Evolutionary conservation across 2,888 invertebrate genomes (phyloP).

Genomic region (Cosmia trapezina): DNA sequence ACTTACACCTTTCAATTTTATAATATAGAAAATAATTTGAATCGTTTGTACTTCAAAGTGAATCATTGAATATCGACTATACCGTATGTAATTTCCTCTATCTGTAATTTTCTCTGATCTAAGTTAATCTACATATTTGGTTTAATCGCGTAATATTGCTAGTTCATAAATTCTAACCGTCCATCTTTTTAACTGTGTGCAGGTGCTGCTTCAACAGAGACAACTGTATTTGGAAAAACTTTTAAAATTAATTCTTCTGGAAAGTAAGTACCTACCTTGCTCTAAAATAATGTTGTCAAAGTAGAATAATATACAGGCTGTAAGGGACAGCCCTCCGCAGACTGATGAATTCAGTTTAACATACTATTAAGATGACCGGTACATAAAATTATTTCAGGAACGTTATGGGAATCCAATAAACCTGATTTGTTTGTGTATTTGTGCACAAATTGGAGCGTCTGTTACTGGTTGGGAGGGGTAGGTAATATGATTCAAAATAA

Average conservation of each 20-base stretch:
- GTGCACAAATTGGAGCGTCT: too few species aligned
- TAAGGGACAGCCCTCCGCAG: too few species aligned
- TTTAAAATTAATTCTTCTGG: slow-evolving; percentile 49
- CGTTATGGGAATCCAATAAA: too few species aligned
- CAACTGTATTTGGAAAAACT: slow-evolving; percentile 46
- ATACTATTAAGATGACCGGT: too few species aligned
- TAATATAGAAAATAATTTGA: neutral
- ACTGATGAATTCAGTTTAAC: too few species aligned
- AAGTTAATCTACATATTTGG: neutral
- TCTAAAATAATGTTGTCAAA: neutral
- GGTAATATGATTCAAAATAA: too few species aligned
- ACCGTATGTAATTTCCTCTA: neutral
- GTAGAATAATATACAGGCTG: neutral
- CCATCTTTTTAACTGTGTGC: neutral
- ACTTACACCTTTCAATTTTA: neutral
- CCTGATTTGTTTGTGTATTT: too few species aligned
- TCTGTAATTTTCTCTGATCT: neutral
- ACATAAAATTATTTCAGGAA: too few species aligned
- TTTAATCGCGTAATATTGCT: neutral
- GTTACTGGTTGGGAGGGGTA: too few species aligned
- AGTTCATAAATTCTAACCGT: too few species aligned
- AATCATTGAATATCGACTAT: neutral
- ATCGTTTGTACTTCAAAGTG: neutral
- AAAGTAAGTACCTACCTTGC: slow-evolving; percentile 43
- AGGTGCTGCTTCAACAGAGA: slow-evolving; percentile 42